Conservation (phyloP, 2,888 invertebrate genomes). For the Mantis religiosa region DNA sequence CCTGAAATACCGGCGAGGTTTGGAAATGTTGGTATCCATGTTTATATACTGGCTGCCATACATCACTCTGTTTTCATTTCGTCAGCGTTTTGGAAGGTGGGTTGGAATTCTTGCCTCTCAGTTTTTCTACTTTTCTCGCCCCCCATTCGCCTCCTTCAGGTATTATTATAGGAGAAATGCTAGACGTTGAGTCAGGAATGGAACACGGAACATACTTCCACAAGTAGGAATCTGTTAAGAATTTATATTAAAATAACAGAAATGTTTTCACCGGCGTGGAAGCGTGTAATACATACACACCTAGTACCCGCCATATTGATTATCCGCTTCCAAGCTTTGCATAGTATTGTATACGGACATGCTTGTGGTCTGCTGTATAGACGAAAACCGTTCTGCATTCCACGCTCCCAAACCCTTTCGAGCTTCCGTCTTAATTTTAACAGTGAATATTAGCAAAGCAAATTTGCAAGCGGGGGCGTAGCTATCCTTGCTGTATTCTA, state of each 20-base stretch:
- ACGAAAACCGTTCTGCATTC: not conserved
- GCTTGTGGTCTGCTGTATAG: not conserved
- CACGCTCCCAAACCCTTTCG: not conserved
- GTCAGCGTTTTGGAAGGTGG: not conserved
- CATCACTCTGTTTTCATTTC: not conserved
- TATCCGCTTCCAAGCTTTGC: not conserved
- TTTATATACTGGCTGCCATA: not conserved
- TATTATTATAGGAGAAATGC: not conserved
- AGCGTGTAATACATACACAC: not conserved
- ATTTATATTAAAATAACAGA: conserved; percentile 12
- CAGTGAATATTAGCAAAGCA: not conserved
- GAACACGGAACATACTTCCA: not conserved
- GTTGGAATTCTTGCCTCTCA: not conserved
- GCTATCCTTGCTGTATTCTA: not conserved
- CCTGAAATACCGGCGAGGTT: not conserved
- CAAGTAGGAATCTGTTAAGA: not conserved
- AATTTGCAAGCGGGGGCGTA: not conserved
- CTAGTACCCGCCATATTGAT: not conserved
- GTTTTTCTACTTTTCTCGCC: not conserved
- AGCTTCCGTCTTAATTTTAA: not conserved
- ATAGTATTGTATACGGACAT: not conserved
- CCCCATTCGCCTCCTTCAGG: not conserved
- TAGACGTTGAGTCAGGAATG: not conserved
- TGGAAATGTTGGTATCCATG: not conserved
- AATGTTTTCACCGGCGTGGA: not conserved